phyloP scores from a whole-genome alignment of 2,888 invertebrate genomes.

The Apamea epomidion region DNA sequence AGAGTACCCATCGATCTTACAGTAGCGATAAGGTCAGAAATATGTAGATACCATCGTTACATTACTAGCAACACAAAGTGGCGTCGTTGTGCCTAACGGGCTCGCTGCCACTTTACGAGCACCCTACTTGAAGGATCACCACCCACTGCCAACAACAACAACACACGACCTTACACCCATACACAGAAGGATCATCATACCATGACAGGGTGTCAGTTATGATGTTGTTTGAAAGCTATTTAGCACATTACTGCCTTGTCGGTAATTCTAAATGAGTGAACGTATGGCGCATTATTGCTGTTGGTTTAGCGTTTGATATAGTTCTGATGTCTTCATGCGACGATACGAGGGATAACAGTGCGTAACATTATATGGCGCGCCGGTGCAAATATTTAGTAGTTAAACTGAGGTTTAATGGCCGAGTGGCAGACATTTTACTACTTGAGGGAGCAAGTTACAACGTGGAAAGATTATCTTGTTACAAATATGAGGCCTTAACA shows the following conservation, averaged over 20 bases:
- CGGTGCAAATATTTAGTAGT: constrained; percentile 26
- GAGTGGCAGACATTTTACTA: constrained; percentile 30
- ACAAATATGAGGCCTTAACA: not conserved
- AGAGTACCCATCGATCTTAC: not conserved
- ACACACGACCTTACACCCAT: constrained; percentile 12
- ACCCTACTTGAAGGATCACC: constrained; percentile 63
- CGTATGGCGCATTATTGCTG: constrained; percentile 44
- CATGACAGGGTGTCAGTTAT: not conserved
- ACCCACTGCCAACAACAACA: not conserved
- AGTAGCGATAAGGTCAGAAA: constrained; percentile 20
- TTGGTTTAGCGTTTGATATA: constrained; percentile 49
- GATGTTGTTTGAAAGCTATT: constrained; percentile 58
- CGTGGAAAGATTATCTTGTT: not conserved
- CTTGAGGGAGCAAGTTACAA: constrained; percentile 21
- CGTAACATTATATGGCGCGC: constrained; percentile 18
- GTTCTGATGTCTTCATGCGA: constrained; percentile 41
- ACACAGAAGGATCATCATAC: constrained; percentile 5
- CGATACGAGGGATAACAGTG: constrained; percentile 26
- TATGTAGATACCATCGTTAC: constrained; percentile 29
- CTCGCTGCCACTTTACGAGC: constrained; percentile 64
- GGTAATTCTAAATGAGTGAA: constrained; percentile 56
- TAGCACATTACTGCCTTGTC: constrained; percentile 60
- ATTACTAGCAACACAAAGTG: constrained; percentile 42
- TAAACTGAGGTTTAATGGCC: constrained; percentile 43
- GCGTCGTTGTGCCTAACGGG: constrained; percentile 54